phyloP scores from a whole-genome alignment of 2,888 invertebrate species.

The Morpho achilles region DNA sequence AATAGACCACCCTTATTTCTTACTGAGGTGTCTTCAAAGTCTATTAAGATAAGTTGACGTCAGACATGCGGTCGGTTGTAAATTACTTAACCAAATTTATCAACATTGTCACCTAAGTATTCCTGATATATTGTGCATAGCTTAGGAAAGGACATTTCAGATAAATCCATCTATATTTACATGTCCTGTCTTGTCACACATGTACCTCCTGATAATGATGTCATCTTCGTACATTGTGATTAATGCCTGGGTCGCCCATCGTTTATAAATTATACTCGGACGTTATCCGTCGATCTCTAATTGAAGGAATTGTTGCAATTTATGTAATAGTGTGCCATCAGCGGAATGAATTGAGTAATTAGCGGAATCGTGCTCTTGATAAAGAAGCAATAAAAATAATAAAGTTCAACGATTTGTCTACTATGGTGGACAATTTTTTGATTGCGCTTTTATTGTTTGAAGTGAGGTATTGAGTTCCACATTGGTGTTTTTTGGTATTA shows the following conservation, averaged over 20 bases:
- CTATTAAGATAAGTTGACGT: no score
- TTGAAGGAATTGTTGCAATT: constrained; percentile 65
- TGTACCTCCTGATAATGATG: constrained; percentile 40
- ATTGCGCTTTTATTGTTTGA: constrained; percentile 18
- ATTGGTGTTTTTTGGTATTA: no score
- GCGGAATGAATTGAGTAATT: constrained; percentile 62
- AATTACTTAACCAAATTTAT: no score
- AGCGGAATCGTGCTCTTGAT: constrained; percentile 32
- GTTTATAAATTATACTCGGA: constrained; percentile 47
- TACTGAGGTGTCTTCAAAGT: no score
- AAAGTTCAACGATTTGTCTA: constrained; percentile 25
- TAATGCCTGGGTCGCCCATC: constrained; percentile 47
- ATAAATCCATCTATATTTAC: no score
- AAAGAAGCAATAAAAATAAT: constrained; percentile 28
- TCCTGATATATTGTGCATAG: no score
- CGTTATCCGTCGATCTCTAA: constrained; percentile 64
- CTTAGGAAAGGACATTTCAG: no score
- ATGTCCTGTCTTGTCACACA: constrained; percentile 1
- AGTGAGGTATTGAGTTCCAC: constrained; percentile 5
- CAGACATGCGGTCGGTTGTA: no score
- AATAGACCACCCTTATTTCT: no score
- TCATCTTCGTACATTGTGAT: constrained; percentile 55
- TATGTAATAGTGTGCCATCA: constrained; percentile 38
- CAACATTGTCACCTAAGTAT: no score
- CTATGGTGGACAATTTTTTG: constrained; percentile 17